These are phyloP conservation scores for Busseola fusca DNA, from an alignment of 2,888 invertebrate species.

Conservation along the genomic window DNA sequence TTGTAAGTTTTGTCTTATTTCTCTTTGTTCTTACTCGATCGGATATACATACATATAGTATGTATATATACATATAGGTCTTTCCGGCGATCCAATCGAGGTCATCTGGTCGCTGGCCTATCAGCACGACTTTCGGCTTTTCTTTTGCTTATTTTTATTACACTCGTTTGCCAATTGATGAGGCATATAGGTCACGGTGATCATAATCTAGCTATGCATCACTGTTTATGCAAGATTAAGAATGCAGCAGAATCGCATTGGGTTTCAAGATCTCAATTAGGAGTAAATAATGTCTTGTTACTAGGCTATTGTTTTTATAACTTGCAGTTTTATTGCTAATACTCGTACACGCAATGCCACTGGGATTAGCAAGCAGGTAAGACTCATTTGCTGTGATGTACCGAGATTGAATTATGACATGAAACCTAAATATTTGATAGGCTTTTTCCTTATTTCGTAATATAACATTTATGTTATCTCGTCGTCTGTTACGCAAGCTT, in stretches of 20 bases:
- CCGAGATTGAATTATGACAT: background rate
- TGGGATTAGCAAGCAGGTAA: background rate
- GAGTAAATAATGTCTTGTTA: constrained; percentile 33
- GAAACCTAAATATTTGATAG: background rate
- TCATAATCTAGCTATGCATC: constrained; percentile 37
- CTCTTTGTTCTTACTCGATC: constrained; percentile 14
- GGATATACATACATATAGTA: too few relatives aligned
- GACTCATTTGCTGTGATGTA: background rate
- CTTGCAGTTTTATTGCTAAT: constrained; percentile 14
- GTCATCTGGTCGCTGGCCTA: constrained; percentile 38
- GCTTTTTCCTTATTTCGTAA: background rate
- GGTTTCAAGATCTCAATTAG: constrained; percentile 33
- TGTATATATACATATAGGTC: too few relatives aligned
- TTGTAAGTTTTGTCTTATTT: constrained; percentile 7
- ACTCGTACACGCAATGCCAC: background rate
- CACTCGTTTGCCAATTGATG: constrained; percentile 10
- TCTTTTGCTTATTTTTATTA: background rate
- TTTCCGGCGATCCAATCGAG: constrained; percentile 28
- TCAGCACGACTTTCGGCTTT: constrained; percentile 20
- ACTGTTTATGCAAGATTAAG: constrained; percentile 34
- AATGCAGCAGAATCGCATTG: constrained; percentile 17
- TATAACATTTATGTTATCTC: background rate
- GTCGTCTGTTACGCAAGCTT: too few relatives aligned
- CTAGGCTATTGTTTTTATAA: constrained; percentile 19
- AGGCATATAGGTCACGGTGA: constrained; percentile 29